Evolutionary conservation across 92 coral and sea anemone species (phyloP).

Genomic region (Anthopleura xanthogrammica): DNA sequence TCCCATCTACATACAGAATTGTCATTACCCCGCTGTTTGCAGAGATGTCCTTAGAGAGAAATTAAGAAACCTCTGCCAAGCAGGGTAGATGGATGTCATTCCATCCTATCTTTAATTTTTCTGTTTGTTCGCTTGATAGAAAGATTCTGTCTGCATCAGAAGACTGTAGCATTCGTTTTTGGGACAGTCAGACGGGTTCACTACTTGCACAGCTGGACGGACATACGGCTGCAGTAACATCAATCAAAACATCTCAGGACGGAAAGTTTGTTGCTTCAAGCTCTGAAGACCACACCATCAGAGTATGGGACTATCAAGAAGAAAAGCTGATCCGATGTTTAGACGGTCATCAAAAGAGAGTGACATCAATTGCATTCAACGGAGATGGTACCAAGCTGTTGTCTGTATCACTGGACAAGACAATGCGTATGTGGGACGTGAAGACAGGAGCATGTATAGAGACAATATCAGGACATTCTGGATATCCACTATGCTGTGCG

Average conservation of each 20-base stretch:
- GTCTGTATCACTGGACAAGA: constrained; percentile 47
- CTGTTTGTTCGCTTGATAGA: constrained; percentile 15
- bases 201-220: constrained; percentile 58
- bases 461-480: constrained; percentile 44
- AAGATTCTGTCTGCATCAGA: constrained; percentile 57
- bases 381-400: constrained; percentile 45
- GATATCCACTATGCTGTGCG: constrained; percentile 48
- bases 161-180: constrained; percentile 53
- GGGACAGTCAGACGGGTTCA: constrained; percentile 65
- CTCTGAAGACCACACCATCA: constrained; percentile 51
- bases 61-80: too few relatives aligned
- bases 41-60: neutral
- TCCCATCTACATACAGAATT: too few relatives aligned
- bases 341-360: constrained; percentile 50
- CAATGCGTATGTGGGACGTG: constrained; percentile 48
- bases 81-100: too few relatives aligned
- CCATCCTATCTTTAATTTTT: neutral
- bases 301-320: constrained; percentile 43
- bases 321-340: constrained; percentile 31
- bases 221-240: constrained; percentile 53
- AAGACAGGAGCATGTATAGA: constrained; percentile 29
- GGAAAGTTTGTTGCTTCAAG: constrained; percentile 47
- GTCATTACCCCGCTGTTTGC: too few relatives aligned
- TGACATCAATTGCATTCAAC: constrained; percentile 50
- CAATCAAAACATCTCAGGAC: constrained; percentile 46